Percentiles rank a stretch among this genome's conserved stretches.
phyloP scores from a whole-genome alignment of 2,888 invertebrate genomes.

The Stomorhina lunata region DNA sequence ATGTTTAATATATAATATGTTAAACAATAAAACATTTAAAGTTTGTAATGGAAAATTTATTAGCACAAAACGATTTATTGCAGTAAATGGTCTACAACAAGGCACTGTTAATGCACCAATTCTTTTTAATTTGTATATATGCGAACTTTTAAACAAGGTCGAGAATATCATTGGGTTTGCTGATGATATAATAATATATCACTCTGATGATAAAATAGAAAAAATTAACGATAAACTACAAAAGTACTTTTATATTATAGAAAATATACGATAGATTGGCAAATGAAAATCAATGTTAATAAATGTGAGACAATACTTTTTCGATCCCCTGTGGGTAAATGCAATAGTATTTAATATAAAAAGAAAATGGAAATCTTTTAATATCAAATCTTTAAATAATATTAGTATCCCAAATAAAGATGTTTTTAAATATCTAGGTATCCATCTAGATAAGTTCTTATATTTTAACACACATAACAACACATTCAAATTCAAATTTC shows the following conservation, averaged over 20 bases:
- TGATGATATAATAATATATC: slow-evolving; percentile 36
- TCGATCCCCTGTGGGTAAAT: slow-evolving; percentile 26
- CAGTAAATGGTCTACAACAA: not conserved
- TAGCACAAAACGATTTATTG: not conserved
- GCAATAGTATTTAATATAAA: slow-evolving; percentile 1
- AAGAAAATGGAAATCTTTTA: slow-evolving; percentile 24
- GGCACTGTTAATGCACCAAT: too few relatives aligned
- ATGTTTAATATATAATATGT: slow-evolving; percentile 10
- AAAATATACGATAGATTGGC: slow-evolving; percentile 15
- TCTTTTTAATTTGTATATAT: not conserved
- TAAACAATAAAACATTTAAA: not conserved
- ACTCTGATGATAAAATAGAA: not conserved
- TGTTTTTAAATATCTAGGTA: too few relatives aligned
- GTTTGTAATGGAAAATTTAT: not conserved
- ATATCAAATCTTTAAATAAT: slow-evolving; percentile 8
- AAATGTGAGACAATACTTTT: slow-evolving; percentile 31
- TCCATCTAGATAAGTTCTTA: too few relatives aligned
- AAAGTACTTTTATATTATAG: not conserved
- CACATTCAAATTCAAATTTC: too few relatives aligned
- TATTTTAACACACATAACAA: too few relatives aligned
- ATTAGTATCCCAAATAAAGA: too few relatives aligned
- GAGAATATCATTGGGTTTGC: slow-evolving; percentile 21
- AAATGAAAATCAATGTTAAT: slow-evolving; percentile 1
- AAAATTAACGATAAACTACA: slow-evolving; percentile 27
- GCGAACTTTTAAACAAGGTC: not conserved